Conservation (phyloP, 2,113 vertebrate genomes). For the Sus scrofa region DNA sequence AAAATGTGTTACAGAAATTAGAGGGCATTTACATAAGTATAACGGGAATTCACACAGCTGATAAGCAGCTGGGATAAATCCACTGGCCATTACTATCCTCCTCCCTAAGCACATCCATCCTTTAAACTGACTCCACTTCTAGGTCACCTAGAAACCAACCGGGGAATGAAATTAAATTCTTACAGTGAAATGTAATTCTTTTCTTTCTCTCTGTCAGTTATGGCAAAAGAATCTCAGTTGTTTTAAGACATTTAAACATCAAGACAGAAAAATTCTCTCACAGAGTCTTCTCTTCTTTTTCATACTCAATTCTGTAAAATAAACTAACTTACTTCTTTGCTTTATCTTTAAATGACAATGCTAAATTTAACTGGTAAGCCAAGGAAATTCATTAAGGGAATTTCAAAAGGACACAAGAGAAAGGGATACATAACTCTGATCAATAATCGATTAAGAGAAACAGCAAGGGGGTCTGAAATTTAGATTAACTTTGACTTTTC, state of each 20-base stretch:
- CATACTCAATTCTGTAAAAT: neutral
- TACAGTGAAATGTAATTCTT: neutral
- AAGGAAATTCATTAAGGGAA: conserved; percentile 25
- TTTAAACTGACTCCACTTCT: neutral
- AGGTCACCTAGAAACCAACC: neutral
- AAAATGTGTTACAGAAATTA: neutral
- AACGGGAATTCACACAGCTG: neutral
- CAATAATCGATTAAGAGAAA: neutral
- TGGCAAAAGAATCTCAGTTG: neutral
- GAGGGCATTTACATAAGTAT: neutral
- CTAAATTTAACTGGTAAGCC: conserved; percentile 37
- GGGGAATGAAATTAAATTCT: neutral
- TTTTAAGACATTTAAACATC: conserved; percentile 16
- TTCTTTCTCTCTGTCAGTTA: neutral
- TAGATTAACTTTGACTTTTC: conserved; percentile 8
- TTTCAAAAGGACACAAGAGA: neutral
- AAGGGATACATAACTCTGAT: neutral
- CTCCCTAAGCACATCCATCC: neutral
- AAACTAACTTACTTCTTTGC: neutral
- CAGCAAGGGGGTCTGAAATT: neutral
- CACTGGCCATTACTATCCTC: neutral
- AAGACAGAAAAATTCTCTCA: neutral
- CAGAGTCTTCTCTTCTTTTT: conserved; percentile 1
- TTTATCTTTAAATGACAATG: conserved; percentile 4
- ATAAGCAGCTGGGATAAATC: neutral